Conservation (phyloP, 2,797 vertebrate genomes). For the Glyptemys insculpta region DNA sequence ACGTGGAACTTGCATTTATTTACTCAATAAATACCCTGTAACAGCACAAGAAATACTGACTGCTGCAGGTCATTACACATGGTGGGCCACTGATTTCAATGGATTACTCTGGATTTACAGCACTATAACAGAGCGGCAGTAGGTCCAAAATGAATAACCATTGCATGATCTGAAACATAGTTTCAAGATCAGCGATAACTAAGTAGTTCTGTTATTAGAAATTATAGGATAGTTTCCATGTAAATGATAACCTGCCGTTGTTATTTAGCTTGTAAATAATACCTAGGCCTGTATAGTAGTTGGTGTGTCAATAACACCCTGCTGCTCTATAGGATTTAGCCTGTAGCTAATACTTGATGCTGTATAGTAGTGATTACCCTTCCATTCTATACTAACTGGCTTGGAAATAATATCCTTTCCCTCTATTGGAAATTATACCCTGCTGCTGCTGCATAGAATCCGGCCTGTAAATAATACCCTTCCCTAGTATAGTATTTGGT, state of each 20-base stretch:
- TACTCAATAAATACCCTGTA: background rate
- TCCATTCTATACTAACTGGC: constrained; percentile 49
- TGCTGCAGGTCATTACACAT: background rate
- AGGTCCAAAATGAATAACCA: constrained; percentile 48
- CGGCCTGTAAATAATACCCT: constrained; percentile 62
- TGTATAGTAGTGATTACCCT: constrained; percentile 40
- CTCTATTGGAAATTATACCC: constrained; percentile 62
- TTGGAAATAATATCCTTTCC: constrained; percentile 61
- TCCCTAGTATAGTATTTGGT: constrained; percentile 46
- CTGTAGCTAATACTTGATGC: constrained; percentile 52
- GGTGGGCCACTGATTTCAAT: background rate
- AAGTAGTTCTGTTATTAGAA: constrained; percentile 49
- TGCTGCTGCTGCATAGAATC: constrained; percentile 11
- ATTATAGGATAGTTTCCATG: constrained; percentile 56
- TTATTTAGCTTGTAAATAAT: constrained; percentile 48
- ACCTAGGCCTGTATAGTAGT: constrained; percentile 41
- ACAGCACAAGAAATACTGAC: constrained; percentile 11
- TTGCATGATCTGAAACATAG: constrained; percentile 55
- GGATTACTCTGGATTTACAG: background rate
- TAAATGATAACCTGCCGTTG: constrained; percentile 53
- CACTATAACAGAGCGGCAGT: background rate
- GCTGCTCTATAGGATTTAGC: background rate
- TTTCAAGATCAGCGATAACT: constrained; percentile 54
- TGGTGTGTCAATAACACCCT: constrained; percentile 58
- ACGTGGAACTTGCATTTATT: background rate